These are phyloP conservation scores for Lycaena phlaeas DNA, from an alignment of 2,888 invertebrate genomes.

Conservation along the genomic window DNA sequence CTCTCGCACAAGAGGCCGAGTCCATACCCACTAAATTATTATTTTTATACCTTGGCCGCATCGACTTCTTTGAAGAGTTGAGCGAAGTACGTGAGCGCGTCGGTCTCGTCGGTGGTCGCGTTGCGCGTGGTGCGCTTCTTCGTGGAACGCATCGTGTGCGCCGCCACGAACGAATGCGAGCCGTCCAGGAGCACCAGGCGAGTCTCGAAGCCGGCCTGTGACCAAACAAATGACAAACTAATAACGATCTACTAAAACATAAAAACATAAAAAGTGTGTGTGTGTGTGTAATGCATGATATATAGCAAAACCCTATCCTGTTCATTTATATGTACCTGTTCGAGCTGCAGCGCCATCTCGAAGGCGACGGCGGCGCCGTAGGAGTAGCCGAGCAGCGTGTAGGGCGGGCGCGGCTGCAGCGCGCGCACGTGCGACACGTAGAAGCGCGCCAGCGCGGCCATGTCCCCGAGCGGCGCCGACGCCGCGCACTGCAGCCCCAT, in stretches of 20 bases:
- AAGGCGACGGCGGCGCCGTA: conserved; percentile 96
- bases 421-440: conserved; percentile 82
- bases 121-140: conserved; percentile 68
- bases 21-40: too few species aligned
- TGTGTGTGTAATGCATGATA: too few species aligned
- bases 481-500: conserved; percentile 92
- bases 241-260: too few species aligned
- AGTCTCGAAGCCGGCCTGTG: conserved; percentile 65
- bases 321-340: too few species aligned
- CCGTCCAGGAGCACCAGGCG: conserved; percentile 90
- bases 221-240: too few species aligned
- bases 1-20: too few species aligned
- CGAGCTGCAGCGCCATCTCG: conserved; percentile 92
- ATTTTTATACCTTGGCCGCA: conserved; percentile 71
- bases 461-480: conserved; percentile 80
- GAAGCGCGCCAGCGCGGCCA: conserved; percentile 80
- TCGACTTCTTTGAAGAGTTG: conserved; percentile 85
- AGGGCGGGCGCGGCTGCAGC: conserved; percentile 87
- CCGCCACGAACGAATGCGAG: conserved; percentile 85
- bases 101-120: conserved; percentile 75
- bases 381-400: conserved; percentile 93
- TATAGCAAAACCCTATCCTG: too few species aligned
- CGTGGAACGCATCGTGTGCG: conserved; percentile 80
- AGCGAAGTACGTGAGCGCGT: conserved; percentile 87
- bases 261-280: too few species aligned